Base-by-base conservation (phyloP, 2,888 invertebrate genomes). In the Dendrolimus houi region DNA sequence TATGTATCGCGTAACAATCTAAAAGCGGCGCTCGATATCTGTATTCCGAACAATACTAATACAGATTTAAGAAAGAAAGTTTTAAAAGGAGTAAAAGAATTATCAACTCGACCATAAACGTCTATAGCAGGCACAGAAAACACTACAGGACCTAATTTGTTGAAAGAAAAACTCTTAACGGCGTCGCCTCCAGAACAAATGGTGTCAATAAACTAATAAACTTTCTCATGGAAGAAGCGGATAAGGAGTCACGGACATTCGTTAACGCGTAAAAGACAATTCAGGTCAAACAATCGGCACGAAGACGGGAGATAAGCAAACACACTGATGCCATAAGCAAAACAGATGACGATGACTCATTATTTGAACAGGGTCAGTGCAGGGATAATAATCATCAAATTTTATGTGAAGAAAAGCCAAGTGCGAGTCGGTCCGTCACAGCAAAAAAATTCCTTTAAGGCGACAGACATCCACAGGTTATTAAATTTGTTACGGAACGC, bases 201-300 rank as follows among this genome's bases (percentile, higher is more conserved):
- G 67, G 68, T 75, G 77, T 74, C 75, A 78, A 79, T 69, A 79
- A 76, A 75, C 74, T 78, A 75, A 81, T 75, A 77, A 77, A 77
- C 72, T 79, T 72, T 75, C 75, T 67, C 70, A 60, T 70, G 73
- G 74, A 76, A 71, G 69, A 71, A 61, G 59, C 64, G 68, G 65
- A 63, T 64, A 68, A 69, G 72, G 72, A 83, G 84, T 82, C 85
- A 83, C 77, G 81, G 83, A 66, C 85, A 83, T 81, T 78, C 84
- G 70, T 83, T 84, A 82, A 85, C 85, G 84, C 77, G 73, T 61
- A 65, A 74, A 74, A 75, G 81, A 83, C 83, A 82, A 83, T 83
- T 79, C 77, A 80, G 83, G 80, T 67, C 83, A 80, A 76, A 77
- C 79, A 79, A 81, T 82, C 79, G 70, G 68, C 69, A 63, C 69